Conservation (phyloP, 2,113 vertebrate species). For the Odontophorus gujanensis region DNA sequence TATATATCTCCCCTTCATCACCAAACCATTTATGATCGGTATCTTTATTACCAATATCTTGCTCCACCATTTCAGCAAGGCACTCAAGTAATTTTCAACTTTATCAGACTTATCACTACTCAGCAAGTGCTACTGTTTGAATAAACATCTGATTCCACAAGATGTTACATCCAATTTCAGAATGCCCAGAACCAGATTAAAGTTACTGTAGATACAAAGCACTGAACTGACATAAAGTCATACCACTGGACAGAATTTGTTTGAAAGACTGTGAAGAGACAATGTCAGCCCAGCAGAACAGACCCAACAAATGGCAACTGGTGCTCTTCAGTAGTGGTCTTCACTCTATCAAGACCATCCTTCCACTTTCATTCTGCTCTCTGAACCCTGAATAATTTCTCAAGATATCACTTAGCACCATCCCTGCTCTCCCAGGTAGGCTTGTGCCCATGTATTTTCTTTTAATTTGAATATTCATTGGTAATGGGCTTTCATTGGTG, state of each 20-base stretch:
- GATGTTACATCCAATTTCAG: slow-evolving; percentile 10
- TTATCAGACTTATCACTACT: slow-evolving; percentile 3
- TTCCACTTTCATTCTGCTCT: background rate
- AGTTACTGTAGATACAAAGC: background rate
- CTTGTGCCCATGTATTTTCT: background rate
- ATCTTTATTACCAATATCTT: background rate
- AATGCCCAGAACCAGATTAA: background rate
- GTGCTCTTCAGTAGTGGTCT: background rate
- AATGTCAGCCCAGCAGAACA: background rate
- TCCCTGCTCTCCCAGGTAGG: background rate
- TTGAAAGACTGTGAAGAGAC: background rate
- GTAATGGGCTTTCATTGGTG: background rate
- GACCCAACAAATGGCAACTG: background rate
- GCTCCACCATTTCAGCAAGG: slow-evolving; percentile 1
- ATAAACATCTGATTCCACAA: slow-evolving; percentile 18
- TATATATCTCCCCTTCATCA: background rate
- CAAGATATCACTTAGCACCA: background rate
- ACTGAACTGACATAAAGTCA: background rate
- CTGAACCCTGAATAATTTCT: background rate
- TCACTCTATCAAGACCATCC: background rate
- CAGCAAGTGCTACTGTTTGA: slow-evolving; percentile 15
- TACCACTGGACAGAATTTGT: background rate
- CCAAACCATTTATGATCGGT: background rate
- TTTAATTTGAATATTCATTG: background rate
- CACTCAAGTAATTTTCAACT: slow-evolving; percentile 6